Conservation (phyloP, 1,140 invertebrate genomes). For the Drosophila arawakana region DNA sequence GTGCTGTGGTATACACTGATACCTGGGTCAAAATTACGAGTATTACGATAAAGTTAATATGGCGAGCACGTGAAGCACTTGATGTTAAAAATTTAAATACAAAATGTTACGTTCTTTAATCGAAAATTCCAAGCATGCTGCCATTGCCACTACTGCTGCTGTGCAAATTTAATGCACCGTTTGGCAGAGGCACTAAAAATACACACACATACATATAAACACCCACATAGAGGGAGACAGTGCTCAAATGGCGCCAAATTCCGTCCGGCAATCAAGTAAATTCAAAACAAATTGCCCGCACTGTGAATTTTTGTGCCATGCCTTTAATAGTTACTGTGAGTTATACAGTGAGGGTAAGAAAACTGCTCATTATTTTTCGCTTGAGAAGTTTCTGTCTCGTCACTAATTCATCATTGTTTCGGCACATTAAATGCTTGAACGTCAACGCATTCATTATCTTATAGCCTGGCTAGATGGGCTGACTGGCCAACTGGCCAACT, state of each 20-base stretch:
- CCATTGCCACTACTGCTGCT: slow-evolving; percentile 28
- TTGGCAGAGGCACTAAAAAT: slow-evolving; percentile 6
- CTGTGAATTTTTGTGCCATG: slow-evolving; percentile 51
- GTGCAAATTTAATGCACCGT: slow-evolving; percentile 62
- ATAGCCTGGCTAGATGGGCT: slow-evolving; percentile 24
- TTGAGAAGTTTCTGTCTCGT: slow-evolving; percentile 83
- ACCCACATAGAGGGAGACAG: too few relatives aligned
- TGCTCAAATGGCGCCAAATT: slow-evolving; percentile 73
- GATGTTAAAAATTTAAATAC: slow-evolving; percentile 60
- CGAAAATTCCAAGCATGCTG: slow-evolving; percentile 58
- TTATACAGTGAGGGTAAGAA: slow-evolving; percentile 22
- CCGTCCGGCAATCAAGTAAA: slow-evolving; percentile 78
- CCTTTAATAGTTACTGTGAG: slow-evolving; percentile 19
- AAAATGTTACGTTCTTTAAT: slow-evolving; percentile 55
- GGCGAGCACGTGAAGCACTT: slow-evolving; percentile 14
- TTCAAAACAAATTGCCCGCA: slow-evolving; percentile 82
- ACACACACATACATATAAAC: slow-evolving; percentile 11
- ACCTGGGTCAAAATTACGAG: slow-evolving; percentile 24
- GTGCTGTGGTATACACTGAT: slow-evolving; percentile 8
- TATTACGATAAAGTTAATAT: slow-evolving; percentile 14
- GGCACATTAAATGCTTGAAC: slow-evolving; percentile 83
- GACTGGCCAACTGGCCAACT: slow-evolving; percentile 1
- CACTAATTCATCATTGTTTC: slow-evolving; percentile 83
- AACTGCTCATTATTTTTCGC: slow-evolving; percentile 80
- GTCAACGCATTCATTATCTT: slow-evolving; percentile 82